A percentile compares a stretch with the other conserved stretches of the same genome.
Conservation (phyloP, 1,140 invertebrate genomes). For the Galendromus occidentalis region DNA sequence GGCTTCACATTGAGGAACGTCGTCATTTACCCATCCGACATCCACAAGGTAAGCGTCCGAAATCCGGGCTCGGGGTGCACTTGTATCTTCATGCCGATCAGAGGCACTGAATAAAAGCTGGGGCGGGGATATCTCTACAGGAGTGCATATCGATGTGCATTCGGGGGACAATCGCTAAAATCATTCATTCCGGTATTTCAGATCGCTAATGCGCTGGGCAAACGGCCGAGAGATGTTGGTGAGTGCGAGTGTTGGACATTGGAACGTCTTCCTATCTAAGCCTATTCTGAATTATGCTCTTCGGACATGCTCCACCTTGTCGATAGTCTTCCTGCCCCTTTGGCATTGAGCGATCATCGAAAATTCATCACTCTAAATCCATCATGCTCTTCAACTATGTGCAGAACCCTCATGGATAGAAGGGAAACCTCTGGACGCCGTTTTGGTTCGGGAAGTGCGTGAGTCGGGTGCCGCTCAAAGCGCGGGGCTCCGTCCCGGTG, state of each 20-base stretch:
- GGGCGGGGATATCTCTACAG: no score
- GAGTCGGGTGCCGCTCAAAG: slow-evolving; percentile 1
- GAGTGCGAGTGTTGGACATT: not conserved
- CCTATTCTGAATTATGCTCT: no score
- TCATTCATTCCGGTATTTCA: not conserved
- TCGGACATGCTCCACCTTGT: no score
- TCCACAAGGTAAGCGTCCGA: not conserved
- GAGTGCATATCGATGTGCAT: no score
- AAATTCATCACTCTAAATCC: not conserved
- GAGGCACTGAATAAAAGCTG: no score
- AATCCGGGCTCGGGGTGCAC: no score
- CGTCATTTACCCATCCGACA: not conserved
- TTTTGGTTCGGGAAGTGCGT: not conserved
- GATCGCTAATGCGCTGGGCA: not conserved
- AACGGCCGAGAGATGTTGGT: not conserved
- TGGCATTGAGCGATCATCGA: no score
- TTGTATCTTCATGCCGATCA: no score
- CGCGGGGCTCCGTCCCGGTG: not conserved
- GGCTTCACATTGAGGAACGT: not conserved
- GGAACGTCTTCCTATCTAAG: no score
- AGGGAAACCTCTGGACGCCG: not conserved
- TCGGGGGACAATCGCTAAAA: no score
- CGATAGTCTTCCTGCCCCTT: no score
- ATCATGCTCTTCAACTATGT: not conserved
- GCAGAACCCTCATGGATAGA: not conserved